Evolutionary conservation across 2,888 invertebrate genomes (phyloP), one percentile per base, ranked within the genome.

Genomic region (Pheosia tremula): DNA sequence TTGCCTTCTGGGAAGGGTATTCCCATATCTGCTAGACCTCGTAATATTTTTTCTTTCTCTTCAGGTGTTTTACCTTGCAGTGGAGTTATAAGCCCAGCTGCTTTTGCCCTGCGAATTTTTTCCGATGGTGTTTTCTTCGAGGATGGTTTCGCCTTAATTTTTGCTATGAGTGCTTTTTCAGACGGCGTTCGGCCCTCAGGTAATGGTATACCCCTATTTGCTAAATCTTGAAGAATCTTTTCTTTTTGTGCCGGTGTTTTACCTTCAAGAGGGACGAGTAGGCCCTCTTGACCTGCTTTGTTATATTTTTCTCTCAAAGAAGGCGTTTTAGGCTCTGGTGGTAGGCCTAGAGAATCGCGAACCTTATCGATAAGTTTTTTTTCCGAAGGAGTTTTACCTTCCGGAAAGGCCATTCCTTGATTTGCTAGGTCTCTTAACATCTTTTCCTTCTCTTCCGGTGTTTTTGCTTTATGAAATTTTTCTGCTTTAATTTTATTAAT

Each of bases 11-110:
- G 74, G 8, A 75, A 66, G 7, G 55, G 55, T 24, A 24, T 24
- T 24, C 24, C 24, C 24, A 24, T 24, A 24, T 24, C 24, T n/a
- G 58, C 58, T 13, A 52, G n/a, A 0, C 56, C 10, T 41, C 39
- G 41, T 9, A 58, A n/a, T 52, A 79, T 77, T 54, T 61, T 74
- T 60, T 79, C 80, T 67, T 79, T 78, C 24, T 77, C 68, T 38
- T 68, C 70, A 5, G 59, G 45, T 1, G 67, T 56, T 61, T 74
- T 74, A 0, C 74, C 72, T 64, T 71, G 64, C 9, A 76, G 58
- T 3, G 75, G 72, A 2, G 65, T 66, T 37, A 70, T 0, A 39
- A 66, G 6, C 9, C 80, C 81, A 0, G 63, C 69, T 9, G 67
- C 75, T 70, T 71, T 65, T 0, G 75, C 81, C 62, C 75, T 70